phyloP scores from a whole-genome alignment of 2,113 vertebrate genomes.

The Macquaria australasica region DNA sequence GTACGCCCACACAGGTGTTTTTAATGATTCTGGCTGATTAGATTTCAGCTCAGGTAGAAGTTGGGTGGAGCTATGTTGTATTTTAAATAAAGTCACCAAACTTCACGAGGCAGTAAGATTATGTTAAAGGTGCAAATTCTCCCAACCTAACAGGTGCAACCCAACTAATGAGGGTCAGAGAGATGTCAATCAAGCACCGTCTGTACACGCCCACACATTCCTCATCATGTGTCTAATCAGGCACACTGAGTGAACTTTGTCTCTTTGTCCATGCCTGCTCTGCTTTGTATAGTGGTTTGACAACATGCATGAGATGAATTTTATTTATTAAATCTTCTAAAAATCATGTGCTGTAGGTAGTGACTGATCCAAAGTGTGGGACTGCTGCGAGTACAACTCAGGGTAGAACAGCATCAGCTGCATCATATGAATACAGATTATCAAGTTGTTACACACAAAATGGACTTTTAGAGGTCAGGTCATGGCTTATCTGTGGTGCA shows the following conservation, averaged over 20 bases:
- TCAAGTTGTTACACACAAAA: neutral
- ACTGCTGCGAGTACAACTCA: neutral
- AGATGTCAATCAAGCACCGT: neutral
- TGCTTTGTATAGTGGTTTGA: neutral
- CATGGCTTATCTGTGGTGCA: neutral
- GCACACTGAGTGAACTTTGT: neutral
- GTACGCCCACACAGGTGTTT: neutral
- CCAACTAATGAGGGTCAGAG: neutral
- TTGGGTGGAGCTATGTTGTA: no score
- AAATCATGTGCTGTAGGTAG: neutral
- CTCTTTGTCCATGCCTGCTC: no score
- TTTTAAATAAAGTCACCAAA: neutral
- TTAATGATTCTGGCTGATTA: no score
- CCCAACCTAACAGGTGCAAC: neutral
- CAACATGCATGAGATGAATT: neutral
- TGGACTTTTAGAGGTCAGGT: neutral
- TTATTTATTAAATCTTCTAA: neutral
- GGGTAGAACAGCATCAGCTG: neutral
- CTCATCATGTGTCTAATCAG: neutral
- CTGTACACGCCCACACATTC: neutral
- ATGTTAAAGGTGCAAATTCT: neutral
- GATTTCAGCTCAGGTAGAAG: neutral
- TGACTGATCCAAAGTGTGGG: neutral
- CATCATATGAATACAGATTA: neutral
- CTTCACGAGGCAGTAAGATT: neutral